These are phyloP conservation scores for Choreutis nemorana DNA, from an alignment of 2,888 invertebrate species.

Conservation along the genomic window DNA sequence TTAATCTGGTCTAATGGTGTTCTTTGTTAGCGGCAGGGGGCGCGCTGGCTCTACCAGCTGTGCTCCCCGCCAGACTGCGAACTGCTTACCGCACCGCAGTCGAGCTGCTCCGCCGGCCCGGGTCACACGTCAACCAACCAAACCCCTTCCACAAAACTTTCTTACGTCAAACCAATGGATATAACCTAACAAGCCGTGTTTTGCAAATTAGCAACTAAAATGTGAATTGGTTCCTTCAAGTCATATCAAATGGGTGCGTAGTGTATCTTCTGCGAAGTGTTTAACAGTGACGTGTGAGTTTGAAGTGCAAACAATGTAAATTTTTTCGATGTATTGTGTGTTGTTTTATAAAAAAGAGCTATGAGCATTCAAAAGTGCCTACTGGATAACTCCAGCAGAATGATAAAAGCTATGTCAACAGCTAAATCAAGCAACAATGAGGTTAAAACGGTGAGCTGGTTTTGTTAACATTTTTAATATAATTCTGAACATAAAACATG, in stretches of 20 bases:
- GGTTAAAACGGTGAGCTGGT: conserved; percentile 57
- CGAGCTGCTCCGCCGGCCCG: conserved; percentile 23
- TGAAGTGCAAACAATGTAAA: conserved; percentile 45
- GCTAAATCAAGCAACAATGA: conserved; percentile 48
- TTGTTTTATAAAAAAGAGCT: conserved; percentile 30
- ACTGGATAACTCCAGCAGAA: conserved; percentile 60
- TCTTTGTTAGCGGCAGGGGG: conserved; percentile 12
- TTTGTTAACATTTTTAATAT: too few species aligned
- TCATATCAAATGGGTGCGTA: conserved; percentile 28
- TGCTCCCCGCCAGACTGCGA: conserved; percentile 10
- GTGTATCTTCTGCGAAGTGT: conserved; percentile 17
- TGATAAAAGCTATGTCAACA: conserved; percentile 62
- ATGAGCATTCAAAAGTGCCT: conserved; percentile 64
- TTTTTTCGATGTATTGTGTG: conserved; percentile 33
- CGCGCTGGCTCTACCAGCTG: conserved; percentile 9
- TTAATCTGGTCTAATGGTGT: conserved; percentile 8
- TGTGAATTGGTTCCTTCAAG: conserved; percentile 32
- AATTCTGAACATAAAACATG: conserved; percentile 3
- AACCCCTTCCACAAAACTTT: conserved; percentile 43
- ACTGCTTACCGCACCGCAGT: conserved; percentile 24
- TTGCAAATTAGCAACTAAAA: conserved; percentile 25
- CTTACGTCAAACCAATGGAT: conserved; percentile 65
- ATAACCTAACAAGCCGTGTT: conserved; percentile 55
- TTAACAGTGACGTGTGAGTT: conserved; percentile 33
- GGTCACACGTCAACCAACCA: conserved; percentile 19